These are phyloP conservation scores for Phylloscopus trochilus DNA, from an alignment of 2,113 vertebrate genomes.

Conservation along the genomic window DNA sequence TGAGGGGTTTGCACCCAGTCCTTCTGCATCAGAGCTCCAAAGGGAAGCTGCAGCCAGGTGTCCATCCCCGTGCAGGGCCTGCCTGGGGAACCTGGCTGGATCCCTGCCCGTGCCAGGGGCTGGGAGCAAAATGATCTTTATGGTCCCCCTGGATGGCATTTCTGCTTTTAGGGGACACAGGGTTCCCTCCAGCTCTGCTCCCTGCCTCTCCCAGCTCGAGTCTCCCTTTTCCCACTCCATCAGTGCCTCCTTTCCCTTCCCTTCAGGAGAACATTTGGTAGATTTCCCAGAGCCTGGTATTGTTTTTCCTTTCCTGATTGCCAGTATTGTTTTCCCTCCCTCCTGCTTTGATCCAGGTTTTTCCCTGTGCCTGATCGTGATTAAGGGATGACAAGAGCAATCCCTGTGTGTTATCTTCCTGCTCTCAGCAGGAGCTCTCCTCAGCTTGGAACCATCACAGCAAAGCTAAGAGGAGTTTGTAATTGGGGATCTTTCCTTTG, in stretches of 20 bases:
- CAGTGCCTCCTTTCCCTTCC: neutral
- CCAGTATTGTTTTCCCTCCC: neutral
- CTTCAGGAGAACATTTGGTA: neutral
- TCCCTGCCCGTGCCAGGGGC: neutral
- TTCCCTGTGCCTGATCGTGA: neutral
- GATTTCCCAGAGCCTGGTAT: neutral
- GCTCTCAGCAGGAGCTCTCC: neutral
- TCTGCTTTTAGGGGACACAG: neutral
- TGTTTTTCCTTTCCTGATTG: neutral
- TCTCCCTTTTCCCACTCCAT: neutral
- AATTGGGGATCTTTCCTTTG: too few relatives aligned
- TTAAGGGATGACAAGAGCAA: neutral
- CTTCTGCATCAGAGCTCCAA: neutral
- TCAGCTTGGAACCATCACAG: neutral
- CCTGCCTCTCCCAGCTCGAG: neutral
- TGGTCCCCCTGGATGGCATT: neutral
- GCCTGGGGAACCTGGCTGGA: accelerated
- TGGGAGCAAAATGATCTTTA: accelerated
- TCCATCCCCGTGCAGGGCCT: accelerated
- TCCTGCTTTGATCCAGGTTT: neutral
- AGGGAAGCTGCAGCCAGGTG: too few relatives aligned
- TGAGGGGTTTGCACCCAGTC: neutral
- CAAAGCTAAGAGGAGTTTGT: too few relatives aligned
- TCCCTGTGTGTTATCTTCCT: neutral
- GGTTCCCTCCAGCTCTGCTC: neutral